phyloP scores from a whole-genome alignment of 1,140 invertebrate species.

The Drosophila murphyi region DNA sequence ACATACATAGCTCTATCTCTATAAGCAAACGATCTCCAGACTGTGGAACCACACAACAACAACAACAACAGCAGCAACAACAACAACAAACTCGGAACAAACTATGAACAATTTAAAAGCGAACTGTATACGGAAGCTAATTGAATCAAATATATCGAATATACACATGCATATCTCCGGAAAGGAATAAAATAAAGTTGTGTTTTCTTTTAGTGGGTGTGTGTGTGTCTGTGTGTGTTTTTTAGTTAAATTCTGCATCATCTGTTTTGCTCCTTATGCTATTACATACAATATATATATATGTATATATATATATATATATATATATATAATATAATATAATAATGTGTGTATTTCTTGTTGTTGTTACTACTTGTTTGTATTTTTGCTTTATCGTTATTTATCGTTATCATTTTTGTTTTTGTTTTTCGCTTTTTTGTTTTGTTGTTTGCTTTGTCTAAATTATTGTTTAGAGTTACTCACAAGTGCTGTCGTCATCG shows the following conservation, averaged over 20 bases:
- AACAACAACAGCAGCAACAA: slow-evolving; percentile 48
- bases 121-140: slow-evolving; percentile 31
- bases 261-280: slow-evolving; percentile 51
- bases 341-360: slow-evolving; percentile 40
- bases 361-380: slow-evolving; percentile 52
- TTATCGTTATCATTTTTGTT: slow-evolving; percentile 66
- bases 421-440: slow-evolving; percentile 61
- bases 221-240: slow-evolving; percentile 10
- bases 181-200: slow-evolving; percentile 23
- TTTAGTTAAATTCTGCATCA: slow-evolving; percentile 67
- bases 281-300: slow-evolving; percentile 41
- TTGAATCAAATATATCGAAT: slow-evolving; percentile 27
- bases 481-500: slow-evolving; percentile 71
- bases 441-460: slow-evolving; percentile 75
- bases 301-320: too few species aligned
- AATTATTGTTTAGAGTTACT: slow-evolving; percentile 83
- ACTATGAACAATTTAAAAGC: slow-evolving; percentile 6
- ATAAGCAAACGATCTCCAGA: slow-evolving; percentile 34
- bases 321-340: slow-evolving; percentile 2
- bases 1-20: slow-evolving; percentile 43
- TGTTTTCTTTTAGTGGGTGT: slow-evolving; percentile 8
- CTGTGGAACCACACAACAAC: slow-evolving; percentile 32
- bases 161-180: background rate
- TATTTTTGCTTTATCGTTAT: slow-evolving; percentile 74
- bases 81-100: slow-evolving; percentile 30